phyloP scores from a whole-genome alignment of 2,888 invertebrate species.

The Crocallis elinguaria region DNA sequence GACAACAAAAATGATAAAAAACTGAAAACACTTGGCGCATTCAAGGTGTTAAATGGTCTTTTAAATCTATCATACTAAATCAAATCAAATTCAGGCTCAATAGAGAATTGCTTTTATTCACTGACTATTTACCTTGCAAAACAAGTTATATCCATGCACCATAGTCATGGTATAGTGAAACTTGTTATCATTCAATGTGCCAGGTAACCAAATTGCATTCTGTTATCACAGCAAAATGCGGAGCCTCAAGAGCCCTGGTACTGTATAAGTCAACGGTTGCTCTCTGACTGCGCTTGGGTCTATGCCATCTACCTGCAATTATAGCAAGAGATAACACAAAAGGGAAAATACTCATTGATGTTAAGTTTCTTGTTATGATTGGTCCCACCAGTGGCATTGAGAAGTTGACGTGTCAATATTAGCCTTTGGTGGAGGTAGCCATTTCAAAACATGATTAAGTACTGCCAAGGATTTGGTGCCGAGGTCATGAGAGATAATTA shows the following conservation, averaged over 20 bases:
- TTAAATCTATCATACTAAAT: too few species aligned
- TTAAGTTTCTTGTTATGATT: conserved; percentile 51
- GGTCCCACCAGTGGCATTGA: conserved; percentile 52
- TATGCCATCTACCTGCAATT: conserved; percentile 45
- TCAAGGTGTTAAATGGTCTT: too few species aligned
- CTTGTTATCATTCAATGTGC: background rate
- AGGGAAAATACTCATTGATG: conserved; percentile 31
- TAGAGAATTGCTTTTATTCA: too few species aligned
- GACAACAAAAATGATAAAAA: too few species aligned
- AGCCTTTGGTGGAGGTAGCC: conserved; percentile 49
- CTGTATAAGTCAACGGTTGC: conserved; percentile 67
- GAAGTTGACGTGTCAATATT: conserved; percentile 5
- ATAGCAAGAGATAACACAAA: conserved; percentile 50
- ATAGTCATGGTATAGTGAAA: background rate
- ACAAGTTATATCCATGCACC: too few species aligned
- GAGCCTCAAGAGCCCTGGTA: conserved; percentile 57
- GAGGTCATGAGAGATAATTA: background rate
- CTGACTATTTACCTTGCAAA: too few species aligned
- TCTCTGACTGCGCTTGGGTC: conserved; percentile 64
- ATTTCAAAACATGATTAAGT: conserved; percentile 14
- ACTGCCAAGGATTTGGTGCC: conserved; percentile 2
- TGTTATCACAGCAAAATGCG: conserved; percentile 66
- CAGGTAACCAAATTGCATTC: conserved; percentile 40
- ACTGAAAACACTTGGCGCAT: too few species aligned
- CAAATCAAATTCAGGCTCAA: too few species aligned